Evolutionary conservation across 2,888 invertebrate genomes (phyloP), one percentile per base, ranked within the genome.

Genomic region (Rhamnusium bicolor): DNA sequence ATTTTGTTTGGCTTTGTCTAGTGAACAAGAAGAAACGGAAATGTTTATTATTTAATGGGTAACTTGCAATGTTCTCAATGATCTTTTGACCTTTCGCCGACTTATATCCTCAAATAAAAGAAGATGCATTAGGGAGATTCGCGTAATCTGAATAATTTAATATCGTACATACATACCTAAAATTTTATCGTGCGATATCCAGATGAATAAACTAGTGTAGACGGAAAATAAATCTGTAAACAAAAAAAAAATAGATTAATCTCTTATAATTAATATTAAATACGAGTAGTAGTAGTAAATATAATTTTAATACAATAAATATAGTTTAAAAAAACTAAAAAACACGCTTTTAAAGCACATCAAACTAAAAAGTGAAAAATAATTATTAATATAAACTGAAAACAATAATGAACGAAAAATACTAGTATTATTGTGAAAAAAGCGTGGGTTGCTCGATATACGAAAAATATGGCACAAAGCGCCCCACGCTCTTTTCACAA

Each of bases 11-110:
- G 12, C n/a, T n/a, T 54, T 24, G 54, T 21, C n/a, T 21, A n/a
- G 24, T n/a, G 21, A 54, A 21, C n/a, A 56, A 27, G 14, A 14
- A 56, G 54, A 56, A 56, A 27, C 54, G 54, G 54, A 56, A 56
- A 27, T 24, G 54, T 24, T 56, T 56, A 27, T 56, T 24, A 56
- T 56, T 56, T 56, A 56, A 56, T 56, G 16, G 27, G 14, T 8
- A 27, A 24, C 27, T 14, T n/a, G n/a, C n/a, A n/a, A 14, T n/a
- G 7, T 56, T 56, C 54, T 27, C 54, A 56, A 27, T 27, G 54
- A n/a, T 19, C 54, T 54, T 21, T 2, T 14, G 40, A n/a, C 40
- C 4, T n/a, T 24, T 27, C 21, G 54, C 24, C 12, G 27, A 24
- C 14, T 27, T n/a, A n/a, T n/a, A 56, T 27, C 27, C 24, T 14